phyloP scores from a whole-genome alignment of 2,888 invertebrate species.

The Drosophila longiperda region DNA sequence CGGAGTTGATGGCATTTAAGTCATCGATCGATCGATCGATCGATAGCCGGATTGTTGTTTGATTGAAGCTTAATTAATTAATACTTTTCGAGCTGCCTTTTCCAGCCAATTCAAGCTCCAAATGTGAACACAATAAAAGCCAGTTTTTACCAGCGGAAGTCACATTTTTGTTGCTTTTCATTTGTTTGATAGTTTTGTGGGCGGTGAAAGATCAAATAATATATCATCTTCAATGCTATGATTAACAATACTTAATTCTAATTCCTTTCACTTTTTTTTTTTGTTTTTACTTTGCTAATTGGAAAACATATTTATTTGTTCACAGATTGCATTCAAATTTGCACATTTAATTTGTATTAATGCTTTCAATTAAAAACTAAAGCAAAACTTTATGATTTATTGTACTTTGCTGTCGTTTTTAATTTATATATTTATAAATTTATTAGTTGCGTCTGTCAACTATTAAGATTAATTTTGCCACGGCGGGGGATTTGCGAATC shows the following conservation, averaged over 20 bases:
- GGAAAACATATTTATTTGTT: constrained; percentile 15
- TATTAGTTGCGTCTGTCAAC: constrained; percentile 13
- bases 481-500: constrained; percentile 23
- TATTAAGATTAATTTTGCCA: constrained; percentile 13
- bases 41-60: constrained; percentile 37
- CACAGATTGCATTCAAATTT: constrained; percentile 33
- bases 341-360: constrained; percentile 57
- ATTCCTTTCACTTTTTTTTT: background rate
- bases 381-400: constrained; percentile 19
- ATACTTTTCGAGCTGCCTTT: constrained; percentile 56
- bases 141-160: constrained; percentile 38
- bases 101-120: constrained; percentile 40
- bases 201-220: constrained; percentile 6
- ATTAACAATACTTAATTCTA: background rate
- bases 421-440: background rate
- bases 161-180: constrained; percentile 3
- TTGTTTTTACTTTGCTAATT: background rate
- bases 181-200: constrained; percentile 11
- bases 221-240: constrained; percentile 1
- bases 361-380: constrained; percentile 27
- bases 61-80: constrained; percentile 78
- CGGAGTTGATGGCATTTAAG: constrained; percentile 72
- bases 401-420: background rate
- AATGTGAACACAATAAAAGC: constrained; percentile 43
- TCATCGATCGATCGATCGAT: constrained; percentile 18